A percentile compares a stretch with the other conserved stretches of the same genome.
Evolutionary conservation across 2,797 vertebrate genomes (phyloP).

Genomic region (Coccyzus lansbergi): DNA sequence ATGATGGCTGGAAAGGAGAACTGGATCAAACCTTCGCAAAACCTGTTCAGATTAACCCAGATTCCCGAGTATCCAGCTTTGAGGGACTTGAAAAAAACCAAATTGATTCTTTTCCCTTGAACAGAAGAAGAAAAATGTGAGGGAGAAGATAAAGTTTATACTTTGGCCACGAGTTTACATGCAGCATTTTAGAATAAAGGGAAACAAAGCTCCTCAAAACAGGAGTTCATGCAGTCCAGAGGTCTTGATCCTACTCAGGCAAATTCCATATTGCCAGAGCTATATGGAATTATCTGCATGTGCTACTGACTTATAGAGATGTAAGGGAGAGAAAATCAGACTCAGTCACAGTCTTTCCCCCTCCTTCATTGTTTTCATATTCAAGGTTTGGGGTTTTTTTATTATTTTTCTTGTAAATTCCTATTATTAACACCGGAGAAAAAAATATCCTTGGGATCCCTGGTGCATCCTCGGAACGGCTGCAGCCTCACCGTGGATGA

Average conservation of each 20-base stretch:
- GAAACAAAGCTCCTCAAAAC: background rate
- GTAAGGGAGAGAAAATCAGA: background rate
- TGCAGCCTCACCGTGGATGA: constrained; percentile 51
- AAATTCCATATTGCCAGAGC: background rate
- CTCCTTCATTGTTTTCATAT: constrained; percentile 12
- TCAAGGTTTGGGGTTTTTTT: background rate
- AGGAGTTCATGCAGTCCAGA: background rate
- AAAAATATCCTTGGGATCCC: background rate
- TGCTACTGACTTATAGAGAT: background rate
- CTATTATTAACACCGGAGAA: constrained; percentile 5
- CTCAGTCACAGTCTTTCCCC: background rate
- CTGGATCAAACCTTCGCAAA: constrained; percentile 57
- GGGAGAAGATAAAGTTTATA: background rate
- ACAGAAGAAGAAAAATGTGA: background rate
- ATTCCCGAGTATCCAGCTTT: constrained; percentile 15
- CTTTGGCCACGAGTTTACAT: background rate
- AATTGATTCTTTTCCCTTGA: constrained; percentile 11
- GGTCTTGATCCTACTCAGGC: background rate
- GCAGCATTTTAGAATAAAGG: background rate
- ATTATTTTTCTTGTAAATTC: background rate
- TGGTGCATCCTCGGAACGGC: constrained; percentile 35
- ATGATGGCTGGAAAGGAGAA: constrained; percentile 30
- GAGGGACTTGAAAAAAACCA: background rate
- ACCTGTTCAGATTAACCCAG: constrained; percentile 25
- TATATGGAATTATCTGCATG: background rate